Base-by-base conservation (phyloP, 2,797 vertebrate genomes). In the Pyrrhura leucotis region DNA sequence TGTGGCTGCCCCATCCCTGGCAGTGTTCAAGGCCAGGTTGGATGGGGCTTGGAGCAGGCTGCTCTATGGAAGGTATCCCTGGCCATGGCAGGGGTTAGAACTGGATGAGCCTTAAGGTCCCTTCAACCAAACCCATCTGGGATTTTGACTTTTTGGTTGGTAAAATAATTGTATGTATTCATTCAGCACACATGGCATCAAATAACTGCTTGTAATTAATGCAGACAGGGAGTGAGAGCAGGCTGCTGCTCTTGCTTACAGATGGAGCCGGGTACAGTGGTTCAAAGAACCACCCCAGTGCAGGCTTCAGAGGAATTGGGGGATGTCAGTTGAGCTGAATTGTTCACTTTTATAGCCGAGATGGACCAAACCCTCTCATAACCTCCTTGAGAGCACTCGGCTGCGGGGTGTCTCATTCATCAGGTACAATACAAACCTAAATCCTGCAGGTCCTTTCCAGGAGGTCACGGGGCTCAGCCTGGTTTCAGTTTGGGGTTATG, bases 71-170 rank as follows among this genome's bases (percentile, higher is more conserved):
- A 10, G 54, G n/a, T 15, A 10, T 35, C 21, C 14, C 22, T 35
- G 54, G 9, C 22, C 5, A 0, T 16, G n/a, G 54, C n/a, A 35
- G 14, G 14, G 54, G 14, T 7, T 10, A 33, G n/a, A 58, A 1
- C n/a, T 58, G 7, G 54, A 23, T 1, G 21, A 23, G n/a, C n/a
- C 11, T 58, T 58, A 35, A 58, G 21, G n/a, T 58, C n/a, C 14
- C 9, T 58, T 23, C 54, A 56, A 23, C 13, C 4, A n/a, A 58
- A 22, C 2, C n/a, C 54, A 33, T 15, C 9, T 16, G 22, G 9
- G 54, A 58, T 16, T 58, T 33, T 35, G 10, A 16, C 33, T 35
- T 28, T 22, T 22, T 28, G 23, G 14, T 40, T 35, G 47, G 23
- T 33, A 23, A 39, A 83, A 54, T 56, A 63, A 7, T 6, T 6